Evolutionary conservation across 2,797 vertebrate species (phyloP).

Genomic region (Rhinogobio ventralis): DNA sequence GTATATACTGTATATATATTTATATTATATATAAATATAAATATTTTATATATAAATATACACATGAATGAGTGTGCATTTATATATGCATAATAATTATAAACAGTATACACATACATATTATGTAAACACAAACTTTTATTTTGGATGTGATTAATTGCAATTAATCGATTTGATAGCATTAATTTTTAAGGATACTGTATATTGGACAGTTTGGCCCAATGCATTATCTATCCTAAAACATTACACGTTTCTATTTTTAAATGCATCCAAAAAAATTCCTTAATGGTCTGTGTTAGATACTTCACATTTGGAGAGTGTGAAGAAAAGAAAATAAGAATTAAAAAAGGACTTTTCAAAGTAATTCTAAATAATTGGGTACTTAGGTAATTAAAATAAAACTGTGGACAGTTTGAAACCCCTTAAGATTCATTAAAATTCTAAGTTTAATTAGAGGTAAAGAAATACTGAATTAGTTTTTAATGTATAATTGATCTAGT

Average conservation of each 20-base stretch:
- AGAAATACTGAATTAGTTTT: neutral
- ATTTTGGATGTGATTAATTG: no score
- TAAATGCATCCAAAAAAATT: neutral
- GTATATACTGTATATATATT: no score
- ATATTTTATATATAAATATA: no score
- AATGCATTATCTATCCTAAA: neutral
- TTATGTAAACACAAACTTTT: no score
- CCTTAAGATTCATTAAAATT: neutral
- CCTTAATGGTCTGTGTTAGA: neutral
- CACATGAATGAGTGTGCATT: no score
- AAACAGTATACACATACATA: no score
- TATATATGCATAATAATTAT: no score
- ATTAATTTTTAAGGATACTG: neutral
- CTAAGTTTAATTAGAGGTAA: constrained; percentile 13
- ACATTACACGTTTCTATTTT: neutral
- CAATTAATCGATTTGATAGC: no score
- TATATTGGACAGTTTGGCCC: neutral
- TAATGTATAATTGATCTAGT: neutral
- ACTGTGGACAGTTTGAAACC: neutral
- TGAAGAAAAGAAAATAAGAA: neutral
- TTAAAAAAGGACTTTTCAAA: neutral
- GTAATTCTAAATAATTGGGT: neutral
- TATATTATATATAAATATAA: no score
- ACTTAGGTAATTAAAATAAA: neutral
- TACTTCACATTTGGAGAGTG: neutral